A percentile compares a stretch with the other conserved stretches of the same genome.
These are phyloP conservation scores for Drosophila bocki DNA, from an alignment of 1,140 invertebrate species.

Conservation along the genomic window DNA sequence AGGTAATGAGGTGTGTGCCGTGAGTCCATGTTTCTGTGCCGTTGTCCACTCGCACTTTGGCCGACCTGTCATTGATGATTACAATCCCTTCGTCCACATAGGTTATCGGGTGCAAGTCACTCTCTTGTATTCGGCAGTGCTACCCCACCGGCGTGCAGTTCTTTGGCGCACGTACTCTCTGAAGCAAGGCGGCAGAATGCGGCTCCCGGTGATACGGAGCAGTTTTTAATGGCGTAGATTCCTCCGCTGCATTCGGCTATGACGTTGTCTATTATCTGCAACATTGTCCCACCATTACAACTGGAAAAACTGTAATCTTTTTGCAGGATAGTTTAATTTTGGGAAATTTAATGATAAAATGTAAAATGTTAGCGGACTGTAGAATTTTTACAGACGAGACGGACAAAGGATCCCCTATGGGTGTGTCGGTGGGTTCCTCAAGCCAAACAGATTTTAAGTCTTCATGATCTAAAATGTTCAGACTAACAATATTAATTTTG, in stretches of 20 bases:
- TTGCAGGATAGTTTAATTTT: not conserved
- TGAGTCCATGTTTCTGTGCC: constrained; percentile 15
- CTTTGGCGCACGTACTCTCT: no score
- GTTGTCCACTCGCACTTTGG: constrained; percentile 27
- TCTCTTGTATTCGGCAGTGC: constrained; percentile 24
- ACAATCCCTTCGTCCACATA: not conserved
- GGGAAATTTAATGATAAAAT: not conserved
- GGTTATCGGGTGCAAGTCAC: constrained; percentile 5
- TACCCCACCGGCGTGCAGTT: no score
- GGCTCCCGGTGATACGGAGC: no score
- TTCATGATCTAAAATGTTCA: not conserved
- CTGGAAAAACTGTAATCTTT: not conserved
- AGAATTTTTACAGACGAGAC: not conserved
- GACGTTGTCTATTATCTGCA: not conserved
- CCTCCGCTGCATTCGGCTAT: not conserved
- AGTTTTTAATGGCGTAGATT: not conserved
- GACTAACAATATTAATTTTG: not conserved
- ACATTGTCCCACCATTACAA: not conserved
- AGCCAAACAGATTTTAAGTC: not conserved
- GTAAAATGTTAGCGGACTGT: not conserved
- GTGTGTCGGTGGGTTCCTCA: not conserved
- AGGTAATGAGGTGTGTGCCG: constrained; percentile 32
- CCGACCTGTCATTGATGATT: constrained; percentile 11
- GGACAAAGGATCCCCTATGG: not conserved
- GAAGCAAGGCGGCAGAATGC: no score